These are phyloP conservation scores for Drosophila subsilvestris DNA, from an alignment of 2,888 invertebrate genomes.

Conservation along the genomic window DNA sequence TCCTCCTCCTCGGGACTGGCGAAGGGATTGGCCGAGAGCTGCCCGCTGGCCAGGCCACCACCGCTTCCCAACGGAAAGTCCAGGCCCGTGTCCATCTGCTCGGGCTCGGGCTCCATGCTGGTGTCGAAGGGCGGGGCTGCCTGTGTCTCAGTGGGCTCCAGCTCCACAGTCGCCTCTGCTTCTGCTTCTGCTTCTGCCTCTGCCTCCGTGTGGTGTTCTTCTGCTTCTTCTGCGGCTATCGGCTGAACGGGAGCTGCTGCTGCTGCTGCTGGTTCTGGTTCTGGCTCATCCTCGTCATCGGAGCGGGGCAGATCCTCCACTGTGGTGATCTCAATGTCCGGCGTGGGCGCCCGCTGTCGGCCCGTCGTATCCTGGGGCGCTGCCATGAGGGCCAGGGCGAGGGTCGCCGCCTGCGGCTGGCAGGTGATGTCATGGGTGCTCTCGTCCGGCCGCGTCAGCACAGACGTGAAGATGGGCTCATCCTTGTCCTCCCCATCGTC, in stretches of 20 bases:
- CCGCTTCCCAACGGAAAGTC: conserved; percentile 79
- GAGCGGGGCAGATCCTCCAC: conserved; percentile 83
- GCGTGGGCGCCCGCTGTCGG: conserved; percentile 82
- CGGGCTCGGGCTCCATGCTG: conserved; percentile 58
- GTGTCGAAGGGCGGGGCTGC: neutral
- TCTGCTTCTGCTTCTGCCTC: conserved; percentile 25
- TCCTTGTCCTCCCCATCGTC: conserved; percentile 43
- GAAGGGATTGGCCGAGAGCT: conserved; percentile 85
- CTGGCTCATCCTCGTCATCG: conserved; percentile 82
- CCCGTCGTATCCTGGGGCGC: conserved; percentile 70
- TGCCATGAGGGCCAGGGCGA: conserved; percentile 60
- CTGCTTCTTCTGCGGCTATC: neutral
- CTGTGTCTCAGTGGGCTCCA: conserved; percentile 70
- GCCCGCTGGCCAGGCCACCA: conserved; percentile 77
- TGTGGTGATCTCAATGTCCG: conserved; percentile 84
- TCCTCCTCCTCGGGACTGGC: conserved; percentile 84
- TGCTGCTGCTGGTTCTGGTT: conserved; percentile 30
- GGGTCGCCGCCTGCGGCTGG: conserved; percentile 83
- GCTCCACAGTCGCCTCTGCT: conserved; percentile 43
- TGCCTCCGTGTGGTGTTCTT: conserved; percentile 19
- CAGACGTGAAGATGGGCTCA: conserved; percentile 80
- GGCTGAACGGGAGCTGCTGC: conserved; percentile 24
- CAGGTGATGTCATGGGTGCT: conserved; percentile 81
- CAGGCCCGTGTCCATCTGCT: conserved; percentile 83
- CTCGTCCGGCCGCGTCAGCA: conserved; percentile 82